Base-by-base conservation (phyloP, 2,797 vertebrate genomes). In the Cryptoblepharus egeriae region DNA sequence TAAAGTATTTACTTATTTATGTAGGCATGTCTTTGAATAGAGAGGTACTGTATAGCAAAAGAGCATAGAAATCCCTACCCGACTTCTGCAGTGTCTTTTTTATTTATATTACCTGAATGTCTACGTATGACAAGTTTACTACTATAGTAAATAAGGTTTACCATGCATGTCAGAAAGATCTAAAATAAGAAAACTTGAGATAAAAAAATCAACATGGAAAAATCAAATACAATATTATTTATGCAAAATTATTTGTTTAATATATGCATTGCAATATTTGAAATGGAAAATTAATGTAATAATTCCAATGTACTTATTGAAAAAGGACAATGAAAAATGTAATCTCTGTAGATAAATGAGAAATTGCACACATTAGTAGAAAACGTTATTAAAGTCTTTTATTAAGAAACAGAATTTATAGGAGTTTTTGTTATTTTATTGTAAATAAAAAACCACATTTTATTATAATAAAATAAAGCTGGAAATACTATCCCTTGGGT, bases 351-450 rank as follows among this genome's bases (percentile, higher is more conserved):
- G 32, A 42, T 0, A 0, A 60, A 68, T 3, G 81, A 52, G 35
- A 85, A 79, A 24, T n/a, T 78, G 35, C 16, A 68, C 5, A 68
- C 30, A 42, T 37, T 73, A 42, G 13, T 74, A 15, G 77, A 45
- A 37, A 52, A 42, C 8, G 78, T 75, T 39, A 85, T 22, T 24
- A 76, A 80, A 79, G 75, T 2, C 72, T 64, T 86, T 80, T 87
- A 87, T 86, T 80, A 63, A 77, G 26, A 74, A 63, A 84, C 2
- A 5, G 13, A 84, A 70, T 42, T n/a, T 82, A 42, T 78, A 78
- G 20, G 77, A 80, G 87, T 75, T 78, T 85, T 82, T 87, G 28
- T 78, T 70, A 11, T 89, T 71, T 75, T 67, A 83, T 76, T 80
- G 64, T 49, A 77, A 75, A n/a, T 61, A 82, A 5, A n/a, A n/a